Base-by-base conservation (phyloP, 1,140 invertebrate genomes). In the Drosophila murphyi region DNA sequence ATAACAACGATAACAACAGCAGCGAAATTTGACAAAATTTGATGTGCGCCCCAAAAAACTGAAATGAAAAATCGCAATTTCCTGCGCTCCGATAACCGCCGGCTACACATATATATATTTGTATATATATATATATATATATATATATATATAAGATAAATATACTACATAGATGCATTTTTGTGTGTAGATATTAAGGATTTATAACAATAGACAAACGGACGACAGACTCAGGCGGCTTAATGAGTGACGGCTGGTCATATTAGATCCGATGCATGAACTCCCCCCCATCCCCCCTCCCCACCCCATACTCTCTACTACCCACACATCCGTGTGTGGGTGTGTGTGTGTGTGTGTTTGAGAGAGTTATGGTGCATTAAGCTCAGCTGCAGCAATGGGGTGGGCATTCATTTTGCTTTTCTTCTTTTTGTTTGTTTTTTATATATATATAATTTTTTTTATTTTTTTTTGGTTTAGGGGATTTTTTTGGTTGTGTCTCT, bases 11-110 rank as follows among this genome's bases (percentile, higher is more conserved):
- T 70, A 73, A 50, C 43, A 69, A 67, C 62, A 48, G 39, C 43
- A 65, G 63, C 20, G 31, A 87, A 82, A 76, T 88, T 88, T 88
- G 85, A 88, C 83, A 88, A 89, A 87, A 83, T 85, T 80, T 88
- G 73, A 83, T 85, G 78, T 68, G 81, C 65, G 71, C 48, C 56
- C 59, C 68, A 76, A 87, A 82, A 69, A 79, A 52, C 63, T 77
- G 89, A 51, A 89, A 88, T 88, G 83, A 88, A 89, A 88, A 88
- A 88, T 88, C 83, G 77, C 83, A 88, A 88, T 89, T 83, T 88
- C 83, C 83, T 76, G 62, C 52, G 83, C 83, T 47, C 73, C 51
- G 73, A 88, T 83, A 89, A 78, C 83, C 83, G 85, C 59, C 69
- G 85, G 83, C 83, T 72, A 86, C 63, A 76, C 32, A 43, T 10